These are phyloP conservation scores for Lagodon rhomboides DNA, from an alignment of 2,797 vertebrate species.

Conservation along the genomic window DNA sequence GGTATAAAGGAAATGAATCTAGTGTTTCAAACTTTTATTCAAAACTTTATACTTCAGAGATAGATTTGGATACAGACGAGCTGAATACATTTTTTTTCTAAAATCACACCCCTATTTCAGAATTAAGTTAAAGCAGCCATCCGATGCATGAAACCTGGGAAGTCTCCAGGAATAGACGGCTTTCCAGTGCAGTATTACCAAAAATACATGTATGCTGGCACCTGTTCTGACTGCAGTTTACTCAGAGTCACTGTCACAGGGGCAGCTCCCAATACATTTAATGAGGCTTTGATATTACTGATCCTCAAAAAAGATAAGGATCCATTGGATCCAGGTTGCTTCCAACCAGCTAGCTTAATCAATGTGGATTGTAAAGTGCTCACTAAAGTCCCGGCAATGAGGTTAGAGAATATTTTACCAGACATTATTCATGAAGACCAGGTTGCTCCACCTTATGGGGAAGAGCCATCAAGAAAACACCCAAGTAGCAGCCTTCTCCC, in stretches of 20 bases:
- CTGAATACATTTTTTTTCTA: background rate
- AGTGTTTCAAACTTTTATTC: background rate
- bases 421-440: constrained; percentile 2
- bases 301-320: background rate
- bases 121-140: background rate
- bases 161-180: background rate
- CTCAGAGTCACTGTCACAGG: background rate
- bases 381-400: constrained; percentile 10
- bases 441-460: constrained; percentile 1
- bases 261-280: background rate
- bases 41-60: background rate
- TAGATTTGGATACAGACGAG: background rate
- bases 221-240: background rate
- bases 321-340: background rate
- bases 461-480: background rate
- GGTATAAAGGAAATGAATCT: too few species aligned
- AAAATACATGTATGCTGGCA: background rate
- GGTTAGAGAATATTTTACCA: constrained; percentile 11
- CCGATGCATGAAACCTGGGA: background rate
- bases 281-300: background rate
- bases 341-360: background rate
- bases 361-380: constrained; percentile 10
- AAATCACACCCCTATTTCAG: background rate
- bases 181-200: background rate
- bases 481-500: background rate